phyloP scores from a whole-genome alignment of 2,888 invertebrate genomes.

The Rhamnusium bicolor region DNA sequence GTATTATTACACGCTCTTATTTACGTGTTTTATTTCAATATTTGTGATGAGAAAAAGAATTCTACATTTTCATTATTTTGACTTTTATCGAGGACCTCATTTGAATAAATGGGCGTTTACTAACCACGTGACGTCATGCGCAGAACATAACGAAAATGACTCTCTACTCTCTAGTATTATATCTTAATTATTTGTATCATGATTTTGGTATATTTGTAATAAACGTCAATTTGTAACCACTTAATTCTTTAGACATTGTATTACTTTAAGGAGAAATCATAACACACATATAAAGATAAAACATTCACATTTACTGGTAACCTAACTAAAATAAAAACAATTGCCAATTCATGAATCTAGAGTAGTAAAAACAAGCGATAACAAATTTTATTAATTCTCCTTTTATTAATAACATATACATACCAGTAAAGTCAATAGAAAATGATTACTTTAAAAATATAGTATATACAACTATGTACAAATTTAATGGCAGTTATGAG shows the following conservation, averaged over 20 bases:
- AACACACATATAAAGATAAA: background rate
- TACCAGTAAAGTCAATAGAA: slow-evolving; percentile 53
- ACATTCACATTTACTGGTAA: slow-evolving; percentile 15
- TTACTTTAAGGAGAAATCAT: background rate
- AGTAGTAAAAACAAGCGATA: slow-evolving; percentile 9
- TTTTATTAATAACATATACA: slow-evolving; percentile 16
- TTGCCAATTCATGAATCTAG: slow-evolving; percentile 43
- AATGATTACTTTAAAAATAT: slow-evolving; percentile 44
- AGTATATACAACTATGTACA: slow-evolving; percentile 43
- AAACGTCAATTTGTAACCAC: background rate
- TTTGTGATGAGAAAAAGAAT: too few relatives aligned
- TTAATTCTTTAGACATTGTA: background rate
- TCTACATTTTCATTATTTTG: too few relatives aligned
- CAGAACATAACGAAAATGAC: too few relatives aligned
- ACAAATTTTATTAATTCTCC: slow-evolving; percentile 2
- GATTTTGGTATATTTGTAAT: too few relatives aligned
- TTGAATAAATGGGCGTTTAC: too few relatives aligned
- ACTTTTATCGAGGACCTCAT: too few relatives aligned
- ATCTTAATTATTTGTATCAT: too few relatives aligned
- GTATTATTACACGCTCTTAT: too few relatives aligned
- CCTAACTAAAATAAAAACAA: slow-evolving; percentile 19
- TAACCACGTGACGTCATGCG: too few relatives aligned
- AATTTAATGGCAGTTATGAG: slow-evolving; percentile 58
- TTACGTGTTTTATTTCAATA: too few relatives aligned
- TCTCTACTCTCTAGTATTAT: too few relatives aligned